A percentile compares a stretch with the other conserved stretches of the same genome.
Conservation (phyloP, 2,113 vertebrate species). For the Lophius piscatorius region DNA sequence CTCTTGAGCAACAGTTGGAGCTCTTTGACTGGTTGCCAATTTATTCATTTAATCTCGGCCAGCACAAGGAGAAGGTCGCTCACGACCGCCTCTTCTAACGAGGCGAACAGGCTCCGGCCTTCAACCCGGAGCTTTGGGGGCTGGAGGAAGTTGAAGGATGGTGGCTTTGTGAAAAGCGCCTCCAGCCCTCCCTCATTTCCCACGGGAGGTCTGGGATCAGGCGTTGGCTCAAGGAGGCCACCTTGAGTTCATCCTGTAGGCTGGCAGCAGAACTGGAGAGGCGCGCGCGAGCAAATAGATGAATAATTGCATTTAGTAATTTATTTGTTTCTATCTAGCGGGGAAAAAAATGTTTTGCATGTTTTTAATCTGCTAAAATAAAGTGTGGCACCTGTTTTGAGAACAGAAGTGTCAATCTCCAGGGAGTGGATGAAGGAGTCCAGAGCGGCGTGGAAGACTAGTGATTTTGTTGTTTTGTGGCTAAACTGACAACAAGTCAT, state of each 20-base stretch:
- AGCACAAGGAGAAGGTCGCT: slow-evolving; percentile 64
- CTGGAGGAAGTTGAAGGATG: slow-evolving; percentile 8
- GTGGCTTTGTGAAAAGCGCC: slow-evolving; percentile 23
- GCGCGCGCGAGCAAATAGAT: too few species aligned
- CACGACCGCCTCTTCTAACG: slow-evolving; percentile 36
- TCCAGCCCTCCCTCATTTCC: neutral
- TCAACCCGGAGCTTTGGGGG: slow-evolving; percentile 30
- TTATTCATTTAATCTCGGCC: slow-evolving; percentile 26
- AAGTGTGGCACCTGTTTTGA: neutral
- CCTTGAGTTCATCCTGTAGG: slow-evolving; percentile 51
- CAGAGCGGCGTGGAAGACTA: slow-evolving; percentile 81
- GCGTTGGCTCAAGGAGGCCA: slow-evolving; percentile 60
- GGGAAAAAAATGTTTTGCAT: too few species aligned
- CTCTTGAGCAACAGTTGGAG: too few species aligned
- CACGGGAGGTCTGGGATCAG: slow-evolving; percentile 5
- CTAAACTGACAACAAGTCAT: slow-evolving; percentile 77
- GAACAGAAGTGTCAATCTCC: neutral
- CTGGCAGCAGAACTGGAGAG: slow-evolving; percentile 41
- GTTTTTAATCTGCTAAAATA: too few species aligned
- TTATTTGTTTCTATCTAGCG: too few species aligned
- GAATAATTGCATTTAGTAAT: too few species aligned
- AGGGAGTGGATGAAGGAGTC: slow-evolving; percentile 35
- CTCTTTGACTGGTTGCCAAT: slow-evolving; percentile 38
- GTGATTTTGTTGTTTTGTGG: slow-evolving; percentile 85
- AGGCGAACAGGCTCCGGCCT: slow-evolving; percentile 51